Conservation (phyloP, 2,797 vertebrate species). For the Astyanax mexicanus region DNA sequence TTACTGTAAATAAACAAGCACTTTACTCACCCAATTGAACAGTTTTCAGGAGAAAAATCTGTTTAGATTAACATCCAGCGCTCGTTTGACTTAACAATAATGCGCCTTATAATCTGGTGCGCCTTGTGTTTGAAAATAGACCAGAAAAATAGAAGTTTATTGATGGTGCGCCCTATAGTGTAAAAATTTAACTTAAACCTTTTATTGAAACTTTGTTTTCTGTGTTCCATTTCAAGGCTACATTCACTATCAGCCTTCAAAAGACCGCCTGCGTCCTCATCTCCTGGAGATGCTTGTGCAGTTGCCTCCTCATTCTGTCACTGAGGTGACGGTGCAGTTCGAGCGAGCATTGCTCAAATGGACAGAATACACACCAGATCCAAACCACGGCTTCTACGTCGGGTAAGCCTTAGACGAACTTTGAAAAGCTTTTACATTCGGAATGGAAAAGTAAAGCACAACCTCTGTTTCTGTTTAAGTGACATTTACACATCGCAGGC, state of each 20-base stretch:
- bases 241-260: slow-evolving; percentile 95
- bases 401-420: slow-evolving; percentile 81
- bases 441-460: neutral
- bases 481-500: neutral
- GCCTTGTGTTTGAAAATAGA: no score
- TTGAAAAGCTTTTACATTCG: neutral
- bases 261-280: slow-evolving; percentile 91
- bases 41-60: no score
- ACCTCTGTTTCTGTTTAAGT: neutral
- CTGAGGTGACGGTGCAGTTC: slow-evolving; percentile 95
- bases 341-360: slow-evolving; percentile 95
- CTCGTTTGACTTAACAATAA: neutral
- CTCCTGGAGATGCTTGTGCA: slow-evolving; percentile 97
- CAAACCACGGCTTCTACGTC: slow-evolving; percentile 96
- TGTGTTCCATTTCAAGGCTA: slow-evolving; percentile 79
- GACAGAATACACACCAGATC: slow-evolving; percentile 97
- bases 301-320: slow-evolving; percentile 93
- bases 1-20: no score
- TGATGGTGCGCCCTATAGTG: no score
- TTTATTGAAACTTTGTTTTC: no score
- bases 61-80: no score
- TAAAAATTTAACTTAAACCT: no score
- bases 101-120: neutral
- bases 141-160: no score
- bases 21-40: no score